Base-by-base conservation (phyloP, 1,140 invertebrate species). In the Drosophila insularis region DNA sequence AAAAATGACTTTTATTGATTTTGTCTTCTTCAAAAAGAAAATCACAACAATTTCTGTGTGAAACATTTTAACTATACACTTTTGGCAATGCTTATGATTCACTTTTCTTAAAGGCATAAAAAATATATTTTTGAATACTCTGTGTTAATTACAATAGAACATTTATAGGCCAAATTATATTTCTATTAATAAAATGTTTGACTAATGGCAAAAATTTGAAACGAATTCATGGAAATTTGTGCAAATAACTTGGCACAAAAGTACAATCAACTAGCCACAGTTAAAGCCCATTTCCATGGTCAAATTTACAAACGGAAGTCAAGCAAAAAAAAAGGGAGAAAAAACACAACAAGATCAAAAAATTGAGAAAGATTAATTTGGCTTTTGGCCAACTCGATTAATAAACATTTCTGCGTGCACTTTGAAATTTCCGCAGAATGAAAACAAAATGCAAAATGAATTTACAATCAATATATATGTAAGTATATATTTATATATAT, bases 381-480 rank as follows among this genome's bases (percentile, higher is more conserved):
- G 81, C 81, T 55, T 46, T 67, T 72, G 74, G 78, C 81, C 81
- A 75, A 74, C 8, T 39, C n/a, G 62, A 86, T 70, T 78, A 68
- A 71, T 85, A 75, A 74, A 63, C 58, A 59, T 31, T 35, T 13
- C 46, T 31, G 60, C 69, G 55, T 55, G 46, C 27, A 66, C 65
- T 60, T 60, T 46, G 39, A 58, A 35, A 77, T 82, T 82, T 80
- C 31, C 43, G 39, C 46, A 69, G 64, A 35, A 53, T 59, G 46
- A 66, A 37, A 40, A 6, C 11, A 46, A 59, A 73, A 56, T 37
- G 54, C 17, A 35, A 53, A 32, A 69, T 68, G 39, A 56, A 55
- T 64, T 23, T 72, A 59, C 8, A 14, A 54, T 63, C 46, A n/a
- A 61, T 59, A 40, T 59, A 65, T 31, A 40, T 59, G 63, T 31